A percentile compares a stretch with the other conserved stretches of the same genome.
Conservation (phyloP, 2,888 invertebrate genomes). For the Ochropleura leucogaster region DNA sequence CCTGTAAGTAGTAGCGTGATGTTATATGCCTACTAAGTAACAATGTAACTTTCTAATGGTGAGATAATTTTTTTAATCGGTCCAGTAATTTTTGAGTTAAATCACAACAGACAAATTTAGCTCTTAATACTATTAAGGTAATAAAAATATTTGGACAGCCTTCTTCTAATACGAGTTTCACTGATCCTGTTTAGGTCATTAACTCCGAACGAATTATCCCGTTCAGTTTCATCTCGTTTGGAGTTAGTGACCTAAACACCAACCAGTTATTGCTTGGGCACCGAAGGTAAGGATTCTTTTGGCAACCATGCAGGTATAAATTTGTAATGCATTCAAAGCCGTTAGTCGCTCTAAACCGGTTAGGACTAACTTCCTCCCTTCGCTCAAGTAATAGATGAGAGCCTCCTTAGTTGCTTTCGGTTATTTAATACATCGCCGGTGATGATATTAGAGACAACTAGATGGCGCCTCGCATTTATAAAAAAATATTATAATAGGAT, state of each 20-base stretch:
- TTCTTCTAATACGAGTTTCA: background rate
- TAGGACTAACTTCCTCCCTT: background rate
- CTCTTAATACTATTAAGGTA: no score
- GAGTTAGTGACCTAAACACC: background rate
- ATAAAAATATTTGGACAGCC: background rate
- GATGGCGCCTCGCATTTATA: no score
- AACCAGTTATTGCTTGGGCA: background rate
- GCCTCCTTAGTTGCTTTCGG: background rate
- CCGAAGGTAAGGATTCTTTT: background rate
- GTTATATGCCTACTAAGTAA: no score
- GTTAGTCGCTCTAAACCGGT: background rate
- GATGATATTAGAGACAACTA: background rate
- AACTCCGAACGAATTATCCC: background rate
- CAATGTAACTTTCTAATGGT: no score
- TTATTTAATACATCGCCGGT: background rate
- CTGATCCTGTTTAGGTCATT: slow-evolving; percentile 5
- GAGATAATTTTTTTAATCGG: no score
- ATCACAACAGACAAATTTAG: no score
- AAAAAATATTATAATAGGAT: no score
- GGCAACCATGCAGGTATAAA: background rate
- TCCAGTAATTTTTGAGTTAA: no score
- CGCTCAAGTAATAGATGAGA: background rate
- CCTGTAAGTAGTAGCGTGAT: no score
- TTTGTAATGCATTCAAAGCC: background rate
- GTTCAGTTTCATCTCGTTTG: background rate